phyloP scores from a whole-genome alignment of 2,797 vertebrate species.

The Chiloscyllium punctatum region DNA sequence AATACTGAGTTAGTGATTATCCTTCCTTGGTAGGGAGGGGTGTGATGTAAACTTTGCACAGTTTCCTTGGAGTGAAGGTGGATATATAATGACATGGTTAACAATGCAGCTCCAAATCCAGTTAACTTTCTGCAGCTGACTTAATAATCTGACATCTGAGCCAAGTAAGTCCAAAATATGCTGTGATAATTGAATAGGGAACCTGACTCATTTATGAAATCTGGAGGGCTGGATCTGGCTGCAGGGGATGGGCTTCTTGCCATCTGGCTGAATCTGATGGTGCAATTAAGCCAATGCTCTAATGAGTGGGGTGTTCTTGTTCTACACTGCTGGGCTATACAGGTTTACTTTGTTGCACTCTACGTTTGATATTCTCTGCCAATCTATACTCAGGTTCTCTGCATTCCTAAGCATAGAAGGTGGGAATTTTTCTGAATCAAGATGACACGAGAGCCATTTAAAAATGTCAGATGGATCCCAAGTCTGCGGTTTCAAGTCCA shows the following conservation, averaged over 20 bases:
- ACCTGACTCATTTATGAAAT: not conserved
- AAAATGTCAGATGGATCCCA: too few species aligned
- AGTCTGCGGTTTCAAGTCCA: too few species aligned
- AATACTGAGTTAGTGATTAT: too few species aligned
- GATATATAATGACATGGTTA: not conserved
- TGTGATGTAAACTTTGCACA: not conserved
- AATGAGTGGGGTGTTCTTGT: not conserved
- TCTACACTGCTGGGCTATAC: not conserved
- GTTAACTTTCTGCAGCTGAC: not conserved
- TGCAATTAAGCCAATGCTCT: not conserved
- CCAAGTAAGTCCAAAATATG: not conserved
- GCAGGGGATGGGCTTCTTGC: not conserved
- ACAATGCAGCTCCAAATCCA: not conserved
- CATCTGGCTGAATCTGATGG: not conserved
- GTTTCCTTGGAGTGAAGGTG: not conserved
- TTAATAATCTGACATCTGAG: not conserved
- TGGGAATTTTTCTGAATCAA: too few species aligned
- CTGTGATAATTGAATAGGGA: not conserved
- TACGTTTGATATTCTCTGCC: not conserved
- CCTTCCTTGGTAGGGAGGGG: too few species aligned
- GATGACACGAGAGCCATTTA: too few species aligned
- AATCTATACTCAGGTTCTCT: not conserved
- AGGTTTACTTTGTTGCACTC: not conserved
- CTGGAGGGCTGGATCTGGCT: not conserved
- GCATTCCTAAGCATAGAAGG: not conserved